A percentile compares a stretch with the other conserved stretches of the same genome.
These are phyloP conservation scores for Hippoglossus stenolepis DNA, from an alignment of 2,113 vertebrate species.

Conservation along the genomic window DNA sequence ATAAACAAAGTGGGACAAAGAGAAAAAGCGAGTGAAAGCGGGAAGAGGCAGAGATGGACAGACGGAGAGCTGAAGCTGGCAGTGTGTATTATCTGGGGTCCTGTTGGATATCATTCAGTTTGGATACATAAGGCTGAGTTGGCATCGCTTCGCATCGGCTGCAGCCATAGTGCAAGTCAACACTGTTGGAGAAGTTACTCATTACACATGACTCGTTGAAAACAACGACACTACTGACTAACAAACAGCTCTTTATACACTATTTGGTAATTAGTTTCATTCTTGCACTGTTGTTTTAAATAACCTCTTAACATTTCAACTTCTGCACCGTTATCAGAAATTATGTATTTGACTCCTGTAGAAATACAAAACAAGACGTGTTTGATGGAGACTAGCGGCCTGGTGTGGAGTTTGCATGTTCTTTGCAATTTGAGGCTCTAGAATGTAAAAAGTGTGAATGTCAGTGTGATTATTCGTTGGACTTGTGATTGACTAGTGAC, in stretches of 20 bases:
- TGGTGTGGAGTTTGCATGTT: too few relatives aligned
- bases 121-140: slow-evolving; percentile 58
- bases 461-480: too few relatives aligned
- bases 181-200: not conserved
- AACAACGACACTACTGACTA: not conserved
- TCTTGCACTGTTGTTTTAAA: not conserved
- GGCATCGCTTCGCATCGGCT: slow-evolving; percentile 42
- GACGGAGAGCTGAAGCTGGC: slow-evolving; percentile 49
- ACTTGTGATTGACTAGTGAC: too few relatives aligned
- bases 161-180: slow-evolving; percentile 1
- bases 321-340: too few relatives aligned
- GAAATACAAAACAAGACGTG: too few relatives aligned
- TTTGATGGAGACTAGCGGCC: too few relatives aligned
- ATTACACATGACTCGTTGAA: not conserved
- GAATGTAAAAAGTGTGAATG: too few relatives aligned
- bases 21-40: slow-evolving; percentile 23
- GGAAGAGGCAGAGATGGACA: slow-evolving; percentile 33
- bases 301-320: not conserved
- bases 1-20: slow-evolving; percentile 44
- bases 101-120: slow-evolving; percentile 66
- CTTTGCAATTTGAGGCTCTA: too few relatives aligned
- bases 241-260: too few relatives aligned
- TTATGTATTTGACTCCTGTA: too few relatives aligned
- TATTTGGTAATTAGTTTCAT: too few relatives aligned
- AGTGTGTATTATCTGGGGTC: slow-evolving; percentile 52